These are phyloP conservation scores for Hirtodrosophila cameraria DNA, from an alignment of 2,888 invertebrate genomes.

Conservation along the genomic window DNA sequence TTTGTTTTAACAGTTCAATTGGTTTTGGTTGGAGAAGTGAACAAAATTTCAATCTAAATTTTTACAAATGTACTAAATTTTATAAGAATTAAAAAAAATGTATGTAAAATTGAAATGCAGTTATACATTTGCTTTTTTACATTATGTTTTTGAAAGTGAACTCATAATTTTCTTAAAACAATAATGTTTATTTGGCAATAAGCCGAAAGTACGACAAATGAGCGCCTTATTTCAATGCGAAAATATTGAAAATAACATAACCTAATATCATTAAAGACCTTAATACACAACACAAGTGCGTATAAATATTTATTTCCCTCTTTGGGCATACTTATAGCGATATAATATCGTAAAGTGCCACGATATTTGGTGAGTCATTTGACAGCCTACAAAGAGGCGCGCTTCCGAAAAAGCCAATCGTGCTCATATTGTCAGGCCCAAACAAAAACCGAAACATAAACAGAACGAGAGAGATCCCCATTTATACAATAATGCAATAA, in stretches of 20 bases:
- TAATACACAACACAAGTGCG: not conserved
- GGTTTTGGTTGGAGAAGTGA: too few relatives aligned
- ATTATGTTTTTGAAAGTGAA: not conserved
- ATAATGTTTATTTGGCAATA: slow-evolving; percentile 14
- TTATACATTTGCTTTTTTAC: too few relatives aligned
- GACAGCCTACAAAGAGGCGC: slow-evolving; percentile 28
- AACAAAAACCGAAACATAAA: slow-evolving; percentile 6
- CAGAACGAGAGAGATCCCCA: slow-evolving; percentile 22
- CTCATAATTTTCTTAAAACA: not conserved
- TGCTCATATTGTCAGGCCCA: slow-evolving; percentile 25
- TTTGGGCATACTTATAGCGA: slow-evolving; percentile 26
- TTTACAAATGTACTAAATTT: not conserved
- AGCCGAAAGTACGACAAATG: slow-evolving; percentile 4
- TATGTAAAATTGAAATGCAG: too few relatives aligned
- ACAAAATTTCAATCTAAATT: too few relatives aligned
- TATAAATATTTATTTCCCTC: slow-evolving; percentile 8
- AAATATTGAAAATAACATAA: slow-evolving; percentile 9
- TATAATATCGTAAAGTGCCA: slow-evolving; percentile 31
- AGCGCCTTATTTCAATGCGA: slow-evolving; percentile 1
- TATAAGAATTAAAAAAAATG: too few relatives aligned
- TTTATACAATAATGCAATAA: slow-evolving; percentile 53
- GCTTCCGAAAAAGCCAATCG: slow-evolving; percentile 41
- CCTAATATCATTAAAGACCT: slow-evolving; percentile 14
- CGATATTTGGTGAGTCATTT: slow-evolving; percentile 50
- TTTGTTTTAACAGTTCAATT: too few relatives aligned